Evolutionary conservation across 2,888 invertebrate species (phyloP), one percentile per base, ranked within the genome.

Genomic region (Anthophora plumipes): DNA sequence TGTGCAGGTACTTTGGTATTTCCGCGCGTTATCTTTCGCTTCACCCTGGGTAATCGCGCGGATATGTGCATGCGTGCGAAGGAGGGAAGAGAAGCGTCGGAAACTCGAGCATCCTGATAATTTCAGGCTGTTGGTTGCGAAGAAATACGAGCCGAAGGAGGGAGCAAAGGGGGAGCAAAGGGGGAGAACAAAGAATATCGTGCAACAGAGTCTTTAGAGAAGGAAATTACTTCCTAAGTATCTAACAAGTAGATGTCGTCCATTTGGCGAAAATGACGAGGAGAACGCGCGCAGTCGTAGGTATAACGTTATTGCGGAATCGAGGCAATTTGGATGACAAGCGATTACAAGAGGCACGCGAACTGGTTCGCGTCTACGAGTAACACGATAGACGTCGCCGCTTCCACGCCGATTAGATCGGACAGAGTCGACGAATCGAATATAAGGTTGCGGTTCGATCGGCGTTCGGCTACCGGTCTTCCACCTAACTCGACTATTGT

Each of bases 291-390:
- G 48, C 46, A 17, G 43, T 76, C 66, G 68, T n/a, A n/a, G n/a
- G n/a, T 77, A 63, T 55, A 73, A 71, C 60, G 61, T 66, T 57
- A 48, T 69, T 59, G 39, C 66, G 22, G 74, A 70, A 80, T 81
- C 64, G 64, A 71, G 22, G 67, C 76, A 86, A 86, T 86, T 86
- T 86, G 46, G 76, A 73, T 77, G 86, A 86, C 86, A 86, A 86
- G 77, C 85, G 78, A 80, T 85, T 85, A 77, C 72, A 39, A 76
- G 22, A 20, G 60, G 70, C 85, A 85, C 85, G 85, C 86, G 82
- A 85, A 20, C 54, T 31, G 41, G 22, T 54, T 41, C 41, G 39
- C n/a, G 31, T 31, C 31, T 31, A 31, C 31, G 31, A 31, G 31
- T 43, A 5, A 63, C 20, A 14, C 22, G 39, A 57, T 37, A 52